Conservation (phyloP, 2,113 vertebrate species). For the Oncorhynchus keta region DNA sequence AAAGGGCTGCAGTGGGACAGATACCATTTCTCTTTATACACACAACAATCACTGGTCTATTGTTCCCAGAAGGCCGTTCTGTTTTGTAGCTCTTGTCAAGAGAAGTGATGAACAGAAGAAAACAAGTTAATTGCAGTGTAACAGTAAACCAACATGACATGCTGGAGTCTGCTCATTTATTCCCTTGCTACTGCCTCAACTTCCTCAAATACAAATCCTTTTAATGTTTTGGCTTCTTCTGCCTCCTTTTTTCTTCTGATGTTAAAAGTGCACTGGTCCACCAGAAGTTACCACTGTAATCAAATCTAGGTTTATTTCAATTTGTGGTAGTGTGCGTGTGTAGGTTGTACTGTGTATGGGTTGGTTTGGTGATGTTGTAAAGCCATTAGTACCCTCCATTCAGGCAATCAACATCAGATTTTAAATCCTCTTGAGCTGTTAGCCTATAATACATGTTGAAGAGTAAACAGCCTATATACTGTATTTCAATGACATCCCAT, state of each 20-base stretch:
- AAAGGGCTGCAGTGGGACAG: not conserved
- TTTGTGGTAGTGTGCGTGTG: slow-evolving; percentile 14
- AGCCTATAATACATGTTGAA: not conserved
- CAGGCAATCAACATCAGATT: not conserved
- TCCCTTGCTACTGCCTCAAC: slow-evolving; percentile 40
- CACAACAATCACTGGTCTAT: slow-evolving; percentile 8
- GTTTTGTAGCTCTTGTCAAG: slow-evolving; percentile 44
- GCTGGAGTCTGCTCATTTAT: slow-evolving; percentile 32
- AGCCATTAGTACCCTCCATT: slow-evolving; percentile 8
- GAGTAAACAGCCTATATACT: no score
- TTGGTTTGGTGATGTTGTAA: not conserved
- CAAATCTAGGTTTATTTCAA: slow-evolving; percentile 18
- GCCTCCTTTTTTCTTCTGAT: slow-evolving; percentile 41
- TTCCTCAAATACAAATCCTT: not conserved
- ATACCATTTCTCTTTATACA: slow-evolving; percentile 15
- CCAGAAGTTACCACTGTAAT: slow-evolving; percentile 10
- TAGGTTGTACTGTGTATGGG: slow-evolving; percentile 3
- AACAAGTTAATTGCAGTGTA: slow-evolving; percentile 59
- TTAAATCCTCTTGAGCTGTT: not conserved
- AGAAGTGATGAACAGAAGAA: slow-evolving; percentile 40
- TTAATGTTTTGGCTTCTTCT: slow-evolving; percentile 47
- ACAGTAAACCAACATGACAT: slow-evolving; percentile 46
- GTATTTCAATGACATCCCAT: slow-evolving; percentile 13
- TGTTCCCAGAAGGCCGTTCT: slow-evolving; percentile 30
- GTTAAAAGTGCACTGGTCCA: not conserved